A percentile compares a stretch with the other conserved stretches of the same genome.
phyloP scores from a whole-genome alignment of 2,113 vertebrate species.

The Osmerus mordax region DNA sequence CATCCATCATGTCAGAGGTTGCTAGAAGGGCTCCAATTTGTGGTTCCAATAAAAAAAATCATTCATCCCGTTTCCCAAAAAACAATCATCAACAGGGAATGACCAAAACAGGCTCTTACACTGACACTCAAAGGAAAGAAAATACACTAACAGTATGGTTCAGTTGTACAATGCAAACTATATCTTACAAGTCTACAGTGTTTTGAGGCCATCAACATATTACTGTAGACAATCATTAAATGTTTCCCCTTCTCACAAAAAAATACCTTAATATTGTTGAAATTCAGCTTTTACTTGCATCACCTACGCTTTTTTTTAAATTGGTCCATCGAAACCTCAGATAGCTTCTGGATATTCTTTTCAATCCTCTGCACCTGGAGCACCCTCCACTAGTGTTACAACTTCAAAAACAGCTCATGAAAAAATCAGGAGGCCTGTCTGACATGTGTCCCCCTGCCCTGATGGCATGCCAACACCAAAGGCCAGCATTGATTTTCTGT shows the following conservation, averaged over 20 bases:
- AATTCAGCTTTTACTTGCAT: constrained; percentile 36
- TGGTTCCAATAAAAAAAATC: constrained; percentile 27
- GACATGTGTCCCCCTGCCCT: constrained; percentile 80
- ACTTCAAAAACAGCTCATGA: constrained; percentile 78
- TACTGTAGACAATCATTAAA: no score
- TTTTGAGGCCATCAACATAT: no score
- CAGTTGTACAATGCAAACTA: no score
- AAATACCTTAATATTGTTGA: no score
- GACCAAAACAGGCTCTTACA: constrained; percentile 1
- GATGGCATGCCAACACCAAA: constrained; percentile 74
- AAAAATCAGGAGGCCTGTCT: constrained; percentile 75
- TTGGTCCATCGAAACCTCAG: constrained; percentile 51
- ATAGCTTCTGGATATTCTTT: constrained; percentile 70
- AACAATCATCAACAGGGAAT: constrained; percentile 12
- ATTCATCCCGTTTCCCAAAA: neutral
- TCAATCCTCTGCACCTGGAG: constrained; percentile 74
- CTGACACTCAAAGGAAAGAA: no score
- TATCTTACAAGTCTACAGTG: no score
- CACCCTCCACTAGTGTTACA: constrained; percentile 65
- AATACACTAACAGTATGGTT: no score
- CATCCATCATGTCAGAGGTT: constrained; percentile 48
- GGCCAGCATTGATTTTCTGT: constrained; percentile 84
- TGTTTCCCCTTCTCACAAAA: no score
- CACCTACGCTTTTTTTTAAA: constrained; percentile 44
- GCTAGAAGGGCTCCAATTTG: constrained; percentile 33